A percentile compares a stretch with the other conserved stretches of the same genome.
Evolutionary conservation across 2,888 invertebrate genomes (phyloP).

Genomic region (Apodemia hepburni): DNA sequence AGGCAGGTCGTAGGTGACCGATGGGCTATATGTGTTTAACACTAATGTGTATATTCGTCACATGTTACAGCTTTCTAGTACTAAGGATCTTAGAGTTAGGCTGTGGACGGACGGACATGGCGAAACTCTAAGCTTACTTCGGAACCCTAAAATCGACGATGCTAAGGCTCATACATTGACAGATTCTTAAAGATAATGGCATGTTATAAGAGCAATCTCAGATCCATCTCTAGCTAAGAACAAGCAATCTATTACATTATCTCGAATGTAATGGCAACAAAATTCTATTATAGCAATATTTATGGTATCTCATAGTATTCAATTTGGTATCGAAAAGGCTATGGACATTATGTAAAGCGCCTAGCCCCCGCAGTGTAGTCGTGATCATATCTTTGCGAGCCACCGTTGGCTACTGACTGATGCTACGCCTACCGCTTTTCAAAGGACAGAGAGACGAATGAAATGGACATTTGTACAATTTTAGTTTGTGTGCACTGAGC

Average conservation of each 20-base stretch:
- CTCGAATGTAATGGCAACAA: constrained; percentile 16
- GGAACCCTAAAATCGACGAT: no score
- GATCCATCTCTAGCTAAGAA: constrained; percentile 1
- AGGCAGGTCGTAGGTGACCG: no score
- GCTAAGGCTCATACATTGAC: no score
- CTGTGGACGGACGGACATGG: no score
- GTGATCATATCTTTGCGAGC: constrained; percentile 51
- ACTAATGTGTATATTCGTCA: no score
- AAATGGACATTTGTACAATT: constrained; percentile 12
- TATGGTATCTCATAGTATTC: constrained; percentile 34
- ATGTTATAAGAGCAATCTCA: background rate
- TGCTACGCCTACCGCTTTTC: constrained; percentile 40
- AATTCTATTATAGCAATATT: constrained; percentile 18
- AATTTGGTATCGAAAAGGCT: constrained; percentile 36
- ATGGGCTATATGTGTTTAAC: no score
- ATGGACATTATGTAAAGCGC: constrained; percentile 38
- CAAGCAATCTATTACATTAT: background rate
- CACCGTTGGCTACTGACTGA: constrained; percentile 52
- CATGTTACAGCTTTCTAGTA: no score
- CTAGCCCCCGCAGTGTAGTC: constrained; percentile 36
- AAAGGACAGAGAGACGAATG: constrained; percentile 18
- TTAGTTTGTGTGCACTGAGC: background rate
- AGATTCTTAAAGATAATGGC: no score
- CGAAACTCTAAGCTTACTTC: no score
- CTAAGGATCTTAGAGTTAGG: no score